Percentiles rank a stretch among this genome's conserved stretches.
phyloP scores from a whole-genome alignment of 2,888 invertebrate genomes.

The Stenurella melanura region DNA sequence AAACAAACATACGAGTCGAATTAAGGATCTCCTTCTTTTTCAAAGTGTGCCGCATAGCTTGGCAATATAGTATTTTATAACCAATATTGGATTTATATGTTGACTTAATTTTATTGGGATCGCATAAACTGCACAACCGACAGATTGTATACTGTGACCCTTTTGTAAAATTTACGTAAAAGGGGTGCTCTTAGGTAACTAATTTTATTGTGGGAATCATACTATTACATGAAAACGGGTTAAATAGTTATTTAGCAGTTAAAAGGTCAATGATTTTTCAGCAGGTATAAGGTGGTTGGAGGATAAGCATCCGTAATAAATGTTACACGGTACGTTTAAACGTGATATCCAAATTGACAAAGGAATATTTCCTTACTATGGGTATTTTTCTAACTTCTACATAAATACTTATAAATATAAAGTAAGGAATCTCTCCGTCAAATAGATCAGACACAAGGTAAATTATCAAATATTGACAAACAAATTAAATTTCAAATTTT shows the following conservation, averaged over 20 bases:
- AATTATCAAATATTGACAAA: too few species aligned
- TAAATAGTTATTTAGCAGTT: background rate
- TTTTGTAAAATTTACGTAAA: background rate
- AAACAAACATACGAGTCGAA: too few species aligned
- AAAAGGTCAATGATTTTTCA: slow-evolving; percentile 10
- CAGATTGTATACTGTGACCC: background rate
- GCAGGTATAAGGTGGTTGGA: background rate
- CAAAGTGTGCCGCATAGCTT: background rate
- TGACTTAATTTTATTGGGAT: background rate
- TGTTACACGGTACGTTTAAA: background rate
- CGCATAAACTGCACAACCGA: background rate
- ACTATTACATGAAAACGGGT: slow-evolving; percentile 21
- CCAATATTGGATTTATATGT: background rate
- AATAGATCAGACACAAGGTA: too few species aligned
- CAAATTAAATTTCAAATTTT: too few species aligned
- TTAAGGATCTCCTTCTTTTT: too few species aligned
- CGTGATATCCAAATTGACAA: too few species aligned
- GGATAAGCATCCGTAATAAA: background rate
- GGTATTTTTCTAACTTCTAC: too few species aligned
- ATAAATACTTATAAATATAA: too few species aligned
- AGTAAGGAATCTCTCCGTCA: too few species aligned
- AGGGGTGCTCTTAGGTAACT: background rate
- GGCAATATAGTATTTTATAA: background rate
- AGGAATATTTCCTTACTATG: too few species aligned
- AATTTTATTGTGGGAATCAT: background rate